Evolutionary conservation across 2,888 invertebrate genomes (phyloP), one percentile per base, ranked within the genome.

Genomic region (Uropetala carovei): DNA sequence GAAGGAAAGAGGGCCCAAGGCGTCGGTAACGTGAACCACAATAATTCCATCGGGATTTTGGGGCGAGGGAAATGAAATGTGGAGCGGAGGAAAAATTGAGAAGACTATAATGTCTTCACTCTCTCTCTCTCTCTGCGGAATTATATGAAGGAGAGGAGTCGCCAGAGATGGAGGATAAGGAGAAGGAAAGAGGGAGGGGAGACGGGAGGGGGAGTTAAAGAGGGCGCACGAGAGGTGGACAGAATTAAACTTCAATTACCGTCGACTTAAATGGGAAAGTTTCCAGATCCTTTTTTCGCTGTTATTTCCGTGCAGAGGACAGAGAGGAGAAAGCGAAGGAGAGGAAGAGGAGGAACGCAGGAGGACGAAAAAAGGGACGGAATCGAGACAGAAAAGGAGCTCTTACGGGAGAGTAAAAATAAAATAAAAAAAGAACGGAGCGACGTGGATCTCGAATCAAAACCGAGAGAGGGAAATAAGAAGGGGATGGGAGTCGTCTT

Each of bases 191-290:
- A 2, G 43, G 5, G 18, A 18, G 8, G 68, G 18, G 8, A 18
- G 68, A 68, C 18, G 10, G 64, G 16, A 64, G 16, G 64, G 43
- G 1, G 5, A 43, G 43, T 43, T 43, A 43, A 43, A 43, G 43
- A 43, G 43, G 5, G 43, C 1, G 5, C 43, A 5, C 3, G n/a
- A n/a, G 68, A 68, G 68, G 68, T 68, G 68, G 75, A 75, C 75
- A 27, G 75, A 75, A 75, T 75, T 75, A 75, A 75, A 75, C 22
- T 75, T 75, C 75, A 75, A 75, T 75, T 75, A 75, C 9, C 75
- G 75, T 22, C 22, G 75, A 75, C 75, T 75, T 75, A 75, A 75
- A 75, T 75, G 75, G 27, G 68, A 18, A 22, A 68, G 43, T 22
- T 68, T 68, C 68, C n/a, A 18, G 75, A 75, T 75, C 9, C 11